Base-by-base conservation (phyloP, 2,888 invertebrate genomes). In the Oscheius sp. region DNA sequence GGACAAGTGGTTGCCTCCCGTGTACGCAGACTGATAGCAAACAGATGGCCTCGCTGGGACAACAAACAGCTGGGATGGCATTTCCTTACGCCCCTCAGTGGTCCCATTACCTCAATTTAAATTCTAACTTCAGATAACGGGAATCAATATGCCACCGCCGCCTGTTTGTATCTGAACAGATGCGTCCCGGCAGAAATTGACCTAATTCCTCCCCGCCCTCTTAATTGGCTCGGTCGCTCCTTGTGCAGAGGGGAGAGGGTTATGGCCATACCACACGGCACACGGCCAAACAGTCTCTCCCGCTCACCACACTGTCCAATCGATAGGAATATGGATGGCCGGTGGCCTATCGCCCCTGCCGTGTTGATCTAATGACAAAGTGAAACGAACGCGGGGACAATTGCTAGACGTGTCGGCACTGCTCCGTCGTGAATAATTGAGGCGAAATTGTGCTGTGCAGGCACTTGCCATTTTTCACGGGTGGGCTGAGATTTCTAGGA, bases 311-410 rank as follows among this genome's bases (percentile, higher is more conserved):
- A 52, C 42, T n/a, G 42, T 42, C 42, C 42, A 6, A 55, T 37
- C 55, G 34, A 33, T 37, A 55, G 34, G 23, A 20, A 55, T 27
- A 27, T 25, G 27, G 20, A 55, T 55, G 55, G n/a, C 34, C 34
- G 25, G 17, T 31, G 55, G 55, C 55, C 55, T 48, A 25, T 20
- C 48, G 23, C 37, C 15, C 20, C 33, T 17, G 34, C 5, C 55
- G n/a, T 55, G 34, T 55, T 55, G 55, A 55, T 55, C 55, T 55
- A 55, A 55, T 55, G 55, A 55, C 55, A 17, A 42, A 12, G 42
- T n/a, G n/a, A n/a, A n/a, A n/a, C n/a, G n/a, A n/a, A n/a, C n/a
- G n/a, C n/a, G n/a, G n/a, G n/a, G n/a, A n/a, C n/a, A n/a, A n/a
- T n/a, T n/a, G n/a, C n/a, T n/a, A n/a, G n/a, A n/a, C n/a, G n/a